Percentiles rank a stretch among this genome's conserved stretches.
Conservation (phyloP, 2,888 invertebrate species). For the Sympetrum striolatum region DNA sequence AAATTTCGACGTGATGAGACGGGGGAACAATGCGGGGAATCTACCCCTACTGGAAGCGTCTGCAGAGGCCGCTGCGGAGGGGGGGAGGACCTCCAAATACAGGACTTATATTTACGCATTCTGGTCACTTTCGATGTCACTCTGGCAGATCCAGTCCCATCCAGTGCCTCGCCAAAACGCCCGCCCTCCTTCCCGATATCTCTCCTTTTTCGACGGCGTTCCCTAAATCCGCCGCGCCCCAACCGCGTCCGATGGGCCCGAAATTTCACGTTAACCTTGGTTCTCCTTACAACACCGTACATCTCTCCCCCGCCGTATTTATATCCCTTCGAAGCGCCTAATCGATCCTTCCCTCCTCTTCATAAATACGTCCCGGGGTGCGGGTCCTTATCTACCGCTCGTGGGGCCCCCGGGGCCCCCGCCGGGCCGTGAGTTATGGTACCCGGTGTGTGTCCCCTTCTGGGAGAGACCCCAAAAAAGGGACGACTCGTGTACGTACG, state of each 20-base stretch:
- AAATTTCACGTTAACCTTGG: constrained; percentile 11
- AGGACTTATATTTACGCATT: constrained; percentile 8
- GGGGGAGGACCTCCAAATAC: not conserved
- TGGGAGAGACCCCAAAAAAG: not conserved
- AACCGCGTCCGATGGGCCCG: not conserved
- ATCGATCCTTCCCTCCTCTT: not conserved
- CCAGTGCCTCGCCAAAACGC: not conserved
- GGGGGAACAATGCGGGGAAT: not conserved
- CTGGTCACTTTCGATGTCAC: constrained; percentile 13
- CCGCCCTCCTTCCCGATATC: not conserved
- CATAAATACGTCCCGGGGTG: not conserved
- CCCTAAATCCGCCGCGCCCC: not conserved
- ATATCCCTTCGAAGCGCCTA: not conserved
- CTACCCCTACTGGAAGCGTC: not conserved
- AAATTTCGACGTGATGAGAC: not conserved
- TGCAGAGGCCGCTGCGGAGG: not conserved
- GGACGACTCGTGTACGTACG: not conserved
- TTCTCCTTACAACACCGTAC: not conserved
- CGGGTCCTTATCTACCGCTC: not conserved
- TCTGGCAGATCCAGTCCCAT: not conserved
- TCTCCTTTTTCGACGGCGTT: not conserved
- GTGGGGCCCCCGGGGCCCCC: not conserved
- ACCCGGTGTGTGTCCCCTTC: not conserved
- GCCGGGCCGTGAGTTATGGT: not conserved
- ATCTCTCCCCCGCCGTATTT: not conserved